These are phyloP conservation scores for Penaeus vannamei DNA, from an alignment of 1,140 invertebrate species.

Conservation along the genomic window DNA sequence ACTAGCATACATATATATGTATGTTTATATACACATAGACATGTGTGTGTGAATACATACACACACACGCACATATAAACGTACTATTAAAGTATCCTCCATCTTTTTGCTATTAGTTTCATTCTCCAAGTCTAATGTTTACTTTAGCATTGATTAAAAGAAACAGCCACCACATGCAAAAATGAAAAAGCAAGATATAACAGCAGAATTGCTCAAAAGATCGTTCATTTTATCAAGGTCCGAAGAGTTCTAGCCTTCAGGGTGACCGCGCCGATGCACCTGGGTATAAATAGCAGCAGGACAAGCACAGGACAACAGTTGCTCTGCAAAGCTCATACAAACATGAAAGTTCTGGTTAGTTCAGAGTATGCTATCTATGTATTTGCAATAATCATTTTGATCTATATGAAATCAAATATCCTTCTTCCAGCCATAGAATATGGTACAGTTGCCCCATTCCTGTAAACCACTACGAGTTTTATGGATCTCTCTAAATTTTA, in stretches of 20 bases:
- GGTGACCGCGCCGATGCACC: background rate
- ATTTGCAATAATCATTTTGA: background rate
- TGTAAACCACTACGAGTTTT: too few species aligned
- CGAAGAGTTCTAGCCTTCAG: too few species aligned
- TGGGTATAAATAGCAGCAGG: too few species aligned
- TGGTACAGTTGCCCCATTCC: background rate
- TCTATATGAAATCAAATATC: background rate
- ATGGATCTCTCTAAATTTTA: background rate
- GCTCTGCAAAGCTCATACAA: background rate
- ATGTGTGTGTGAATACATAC: background rate
- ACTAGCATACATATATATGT: background rate
- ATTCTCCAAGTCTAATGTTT: too few species aligned
- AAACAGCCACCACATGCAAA: too few species aligned
- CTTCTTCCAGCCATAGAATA: background rate
- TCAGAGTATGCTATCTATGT: background rate
- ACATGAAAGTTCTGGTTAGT: conserved; percentile 21
- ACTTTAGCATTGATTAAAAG: too few species aligned
- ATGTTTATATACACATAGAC: background rate
- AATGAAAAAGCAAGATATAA: too few species aligned
- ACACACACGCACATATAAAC: background rate
- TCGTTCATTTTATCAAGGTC: too few species aligned
- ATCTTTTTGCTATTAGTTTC: too few species aligned
- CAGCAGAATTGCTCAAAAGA: too few species aligned
- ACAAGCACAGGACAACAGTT: background rate
- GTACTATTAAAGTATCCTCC: too few species aligned